Base-by-base conservation (phyloP, 2,888 invertebrate genomes). In the Eretmocerus hayati region DNA sequence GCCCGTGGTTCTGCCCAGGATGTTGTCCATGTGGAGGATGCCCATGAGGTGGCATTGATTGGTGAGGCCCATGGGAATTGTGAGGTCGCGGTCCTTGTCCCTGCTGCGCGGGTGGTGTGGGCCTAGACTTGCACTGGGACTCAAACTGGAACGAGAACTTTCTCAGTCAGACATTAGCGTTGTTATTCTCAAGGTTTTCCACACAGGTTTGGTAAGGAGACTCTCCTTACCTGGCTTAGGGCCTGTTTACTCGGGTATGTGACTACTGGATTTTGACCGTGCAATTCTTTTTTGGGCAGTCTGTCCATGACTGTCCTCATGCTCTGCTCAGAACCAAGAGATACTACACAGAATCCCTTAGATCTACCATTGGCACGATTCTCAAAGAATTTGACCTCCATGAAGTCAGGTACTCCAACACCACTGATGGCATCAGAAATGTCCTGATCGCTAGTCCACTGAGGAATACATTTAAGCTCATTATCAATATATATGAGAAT, bases 361-460 rank as follows among this genome's bases (percentile, higher is more conserved):
- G 94, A 95, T 73, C 96, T 96, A 21, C 97, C 97, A 77, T 97
- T 97, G 30, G 94, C 89, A 63, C 97, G 83, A 77, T 99, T 99
- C 75, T 99, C 99, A 76, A 96, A 96, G 76, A 99, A 99, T 75
- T 97, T 97, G 31, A 99, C 94, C 71, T 99, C 99, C 64, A 94
- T 81, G 66, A 99, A 87, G 75, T 99, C 97, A 47, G 79, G 81
- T 5, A 96, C 89, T 40, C 96, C 96, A 60, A 91, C 79, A 58
- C 87, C 85, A 44, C 82, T 81, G 53, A 96, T 80, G n/a, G 87
- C 86, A 75, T 93, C 91, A 42, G 88, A 85, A 58, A 97, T 86
- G 68, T 97, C 95, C 75, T 91, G 90, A 76, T 94, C 96, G 55
- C 94, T 96, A 46, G 95, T 96, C 95, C 95, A 97, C 95, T 93